These are phyloP conservation scores for Branchipolynoe longqiensis DNA, from an alignment of 2,888 invertebrate species.

Conservation along the genomic window DNA sequence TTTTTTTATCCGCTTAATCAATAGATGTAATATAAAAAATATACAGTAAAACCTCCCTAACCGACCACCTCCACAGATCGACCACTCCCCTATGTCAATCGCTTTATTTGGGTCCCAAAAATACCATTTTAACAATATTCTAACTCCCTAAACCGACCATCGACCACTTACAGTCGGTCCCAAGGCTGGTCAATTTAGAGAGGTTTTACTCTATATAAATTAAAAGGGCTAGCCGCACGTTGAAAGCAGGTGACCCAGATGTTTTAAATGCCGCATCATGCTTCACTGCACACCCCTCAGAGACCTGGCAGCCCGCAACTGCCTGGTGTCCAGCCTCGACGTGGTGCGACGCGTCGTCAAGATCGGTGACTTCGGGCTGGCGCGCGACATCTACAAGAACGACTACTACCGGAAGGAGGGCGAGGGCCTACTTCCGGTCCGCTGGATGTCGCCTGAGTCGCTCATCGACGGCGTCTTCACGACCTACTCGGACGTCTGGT, in stretches of 20 bases:
- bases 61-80: too few species aligned
- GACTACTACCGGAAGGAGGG: conserved; percentile 98
- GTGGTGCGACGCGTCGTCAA: conserved; percentile 86
- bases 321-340: conserved; percentile 86
- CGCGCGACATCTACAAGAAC: conserved; percentile 97
- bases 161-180: too few species aligned
- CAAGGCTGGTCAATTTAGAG: too few species aligned
- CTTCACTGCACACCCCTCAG: conserved; percentile 75
- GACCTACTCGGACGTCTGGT: conserved; percentile 97
- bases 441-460: conserved; percentile 99
- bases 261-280: too few species aligned
- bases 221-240: not conserved
- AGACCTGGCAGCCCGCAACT: conserved; percentile 97
- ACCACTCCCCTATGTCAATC: too few species aligned
- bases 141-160: too few species aligned
- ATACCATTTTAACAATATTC: too few species aligned
- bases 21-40: too few species aligned
- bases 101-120: too few species aligned
- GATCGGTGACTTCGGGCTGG: conserved; percentile 98
- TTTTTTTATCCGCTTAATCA: too few species aligned
- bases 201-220: too few species aligned
- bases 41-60: too few species aligned
- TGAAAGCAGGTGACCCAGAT: not conserved
- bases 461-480: conserved; percentile 97
- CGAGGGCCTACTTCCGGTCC: conserved; percentile 92